Percentiles rank a stretch among this genome's conserved stretches.
These are phyloP conservation scores for Pimephales promelas DNA, from an alignment of 2,113 vertebrate species.

Conservation along the genomic window DNA sequence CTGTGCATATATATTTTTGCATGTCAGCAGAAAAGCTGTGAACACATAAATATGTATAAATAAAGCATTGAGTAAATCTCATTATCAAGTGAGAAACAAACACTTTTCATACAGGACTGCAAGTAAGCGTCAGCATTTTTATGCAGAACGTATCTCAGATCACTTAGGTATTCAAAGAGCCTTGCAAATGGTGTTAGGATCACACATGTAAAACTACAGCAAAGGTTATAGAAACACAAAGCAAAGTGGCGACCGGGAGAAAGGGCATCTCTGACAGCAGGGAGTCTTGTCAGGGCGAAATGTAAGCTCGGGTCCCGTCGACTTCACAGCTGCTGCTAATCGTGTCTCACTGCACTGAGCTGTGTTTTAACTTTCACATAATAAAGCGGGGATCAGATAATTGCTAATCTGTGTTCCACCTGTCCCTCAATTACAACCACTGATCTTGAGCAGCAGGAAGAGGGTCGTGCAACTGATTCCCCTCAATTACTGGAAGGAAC, in stretches of 20 bases:
- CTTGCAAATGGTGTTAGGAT: constrained; percentile 16
- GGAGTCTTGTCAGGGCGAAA: constrained; percentile 30
- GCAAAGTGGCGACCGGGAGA: constrained; percentile 4
- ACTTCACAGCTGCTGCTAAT: constrained; percentile 45
- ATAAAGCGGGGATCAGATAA: constrained; percentile 43
- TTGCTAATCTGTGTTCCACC: constrained; percentile 57
- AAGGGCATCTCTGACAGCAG: constrained; percentile 7
- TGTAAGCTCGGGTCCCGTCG: constrained; percentile 20
- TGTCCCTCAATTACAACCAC: constrained; percentile 49
- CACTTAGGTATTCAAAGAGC: constrained; percentile 8
- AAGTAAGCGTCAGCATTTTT: background rate
- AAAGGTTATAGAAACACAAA: constrained; percentile 22
- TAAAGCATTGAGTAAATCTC: background rate
- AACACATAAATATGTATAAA: background rate
- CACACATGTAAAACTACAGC: background rate
- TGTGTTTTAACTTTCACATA: constrained; percentile 49
- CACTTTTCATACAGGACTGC: background rate
- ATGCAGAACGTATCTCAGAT: background rate
- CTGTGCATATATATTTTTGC: background rate
- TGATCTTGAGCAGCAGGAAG: constrained; percentile 49
- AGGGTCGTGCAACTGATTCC: constrained; percentile 51
- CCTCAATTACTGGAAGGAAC: constrained; percentile 52
- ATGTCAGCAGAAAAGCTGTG: background rate
- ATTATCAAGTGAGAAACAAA: background rate
- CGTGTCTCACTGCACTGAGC: constrained; percentile 37